Conservation (phyloP, 2,888 invertebrate genomes). For the Beris morrisii region DNA sequence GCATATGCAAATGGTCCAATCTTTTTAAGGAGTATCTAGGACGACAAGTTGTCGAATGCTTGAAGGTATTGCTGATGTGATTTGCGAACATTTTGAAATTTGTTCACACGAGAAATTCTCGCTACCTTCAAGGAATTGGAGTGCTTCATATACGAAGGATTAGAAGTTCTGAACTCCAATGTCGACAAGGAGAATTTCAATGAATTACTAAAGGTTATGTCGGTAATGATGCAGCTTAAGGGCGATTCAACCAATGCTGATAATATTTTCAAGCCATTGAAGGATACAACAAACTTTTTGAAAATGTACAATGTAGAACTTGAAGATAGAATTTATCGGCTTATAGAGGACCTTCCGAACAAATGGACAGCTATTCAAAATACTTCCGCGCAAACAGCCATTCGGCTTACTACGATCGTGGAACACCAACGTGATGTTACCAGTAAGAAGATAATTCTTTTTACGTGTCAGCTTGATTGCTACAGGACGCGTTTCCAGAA, state of each 20-base stretch:
- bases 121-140: conserved; percentile 63
- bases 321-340: conserved; percentile 74
- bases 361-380: conserved; percentile 86
- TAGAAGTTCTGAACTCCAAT: conserved; percentile 70
- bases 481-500: conserved; percentile 74
- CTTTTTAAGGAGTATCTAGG: conserved; percentile 84
- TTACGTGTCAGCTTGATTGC: conserved; percentile 76
- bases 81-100: neutral
- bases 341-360: conserved; percentile 82
- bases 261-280: conserved; percentile 85
- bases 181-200: conserved; percentile 82
- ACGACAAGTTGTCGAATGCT: conserved; percentile 76
- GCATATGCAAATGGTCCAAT: conserved; percentile 87
- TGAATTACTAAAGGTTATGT: conserved; percentile 79
- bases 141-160: conserved; percentile 74
- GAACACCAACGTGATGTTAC: conserved; percentile 85
- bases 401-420: conserved; percentile 83
- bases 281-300: conserved; percentile 81
- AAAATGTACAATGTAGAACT: conserved; percentile 85
- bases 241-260: conserved; percentile 79
- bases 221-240: conserved; percentile 68
- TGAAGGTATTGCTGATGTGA: conserved; percentile 43
- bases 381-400: conserved; percentile 77
- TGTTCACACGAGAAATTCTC: conserved; percentile 40
- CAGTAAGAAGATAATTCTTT: conserved; percentile 75